Evolutionary conservation across 2,888 invertebrate species (phyloP).

Genomic region (Campopleginae sp.): DNA sequence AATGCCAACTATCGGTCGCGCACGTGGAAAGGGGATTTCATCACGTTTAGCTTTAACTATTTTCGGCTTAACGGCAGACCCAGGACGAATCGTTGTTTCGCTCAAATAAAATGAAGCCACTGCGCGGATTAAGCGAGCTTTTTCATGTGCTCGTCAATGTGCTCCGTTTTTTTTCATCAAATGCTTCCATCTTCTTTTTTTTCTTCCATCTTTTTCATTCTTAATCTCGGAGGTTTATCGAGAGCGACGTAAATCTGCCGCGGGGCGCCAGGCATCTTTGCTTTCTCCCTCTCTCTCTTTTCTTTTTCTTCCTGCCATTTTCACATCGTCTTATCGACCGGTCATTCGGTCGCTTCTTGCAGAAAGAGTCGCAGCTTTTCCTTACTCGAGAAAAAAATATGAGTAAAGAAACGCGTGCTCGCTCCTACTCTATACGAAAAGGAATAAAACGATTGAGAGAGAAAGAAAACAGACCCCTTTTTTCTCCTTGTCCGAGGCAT

Average conservation of each 20-base stretch:
- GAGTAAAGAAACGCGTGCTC: constrained; percentile 37
- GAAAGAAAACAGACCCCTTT: constrained; percentile 12
- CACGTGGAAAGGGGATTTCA: constrained; percentile 44
- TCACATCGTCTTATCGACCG: constrained; percentile 65
- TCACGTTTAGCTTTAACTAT: constrained; percentile 58
- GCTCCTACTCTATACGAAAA: background rate
- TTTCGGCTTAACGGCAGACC: constrained; percentile 24
- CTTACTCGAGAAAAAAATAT: constrained; percentile 23
- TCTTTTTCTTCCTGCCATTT: constrained; percentile 35
- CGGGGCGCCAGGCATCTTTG: constrained; percentile 73
- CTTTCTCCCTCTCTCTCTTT: constrained; percentile 60
- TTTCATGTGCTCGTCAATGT: constrained; percentile 17
- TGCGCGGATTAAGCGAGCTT: constrained; percentile 69
- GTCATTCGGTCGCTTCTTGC: constrained; percentile 58
- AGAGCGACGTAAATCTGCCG: constrained; percentile 80
- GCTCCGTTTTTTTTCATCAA: background rate
- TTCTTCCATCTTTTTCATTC: constrained; percentile 69
- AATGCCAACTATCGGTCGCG: background rate
- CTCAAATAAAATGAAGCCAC: constrained; percentile 66
- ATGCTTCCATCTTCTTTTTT: constrained; percentile 50
- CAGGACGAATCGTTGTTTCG: constrained; percentile 25
- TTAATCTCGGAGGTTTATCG: constrained; percentile 81
- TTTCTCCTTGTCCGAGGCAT: constrained; percentile 34
- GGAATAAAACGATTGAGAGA: background rate
- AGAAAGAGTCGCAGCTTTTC: constrained; percentile 46